Base-by-base conservation (phyloP, 2,888 invertebrate species). In the Epinotia brunnichana region DNA sequence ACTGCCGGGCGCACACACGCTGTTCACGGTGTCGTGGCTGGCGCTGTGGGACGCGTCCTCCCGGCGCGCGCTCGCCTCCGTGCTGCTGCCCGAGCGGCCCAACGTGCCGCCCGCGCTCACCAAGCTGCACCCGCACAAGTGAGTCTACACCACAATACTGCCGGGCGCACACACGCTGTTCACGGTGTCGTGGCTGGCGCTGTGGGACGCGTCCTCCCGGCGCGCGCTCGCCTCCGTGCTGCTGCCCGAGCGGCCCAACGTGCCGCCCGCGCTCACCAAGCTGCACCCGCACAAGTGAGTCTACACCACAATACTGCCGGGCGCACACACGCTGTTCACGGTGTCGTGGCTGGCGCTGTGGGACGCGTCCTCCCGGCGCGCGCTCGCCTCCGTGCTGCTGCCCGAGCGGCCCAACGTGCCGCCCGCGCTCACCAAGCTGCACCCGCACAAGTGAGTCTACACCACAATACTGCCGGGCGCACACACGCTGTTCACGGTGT, bases 81-180 rank as follows among this genome's bases (percentile, higher is more conserved):
- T 96, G 74, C 95, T 97, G 39, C 95, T 98, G 82, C 96, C 97
- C 0, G 96, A 96, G 80, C 85, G 80, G 62, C 93, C 97, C 66
- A 97, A 97, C 91, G 97, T 98, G 74, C 98, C 98, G 61, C 98
- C 98, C 57, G 96, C 97, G n/a, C 88, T 96, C 75, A 93, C 53
- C 10, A 70, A 63, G 68, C 74, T 77, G 75, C 90, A 86, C 76
- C 61, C 78, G 29, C 85, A 88, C 84, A 73, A 44, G 83, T 84
- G n/a, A 59, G 76, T 24, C 21, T 24, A 24, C 21, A 24, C 21
- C 21, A 24, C 21, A 24, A 24, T 24, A 24, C 21, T 24, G 21
- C 21, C 21, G 21, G 21, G 21, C 21, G 21, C 21, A 2, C 21
- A 24, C 21, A 24, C 21, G 21, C 21, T 24, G 21, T 24, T 24